phyloP scores from a whole-genome alignment of 2,113 vertebrate species.

The Hippopotamus amphibius region DNA sequence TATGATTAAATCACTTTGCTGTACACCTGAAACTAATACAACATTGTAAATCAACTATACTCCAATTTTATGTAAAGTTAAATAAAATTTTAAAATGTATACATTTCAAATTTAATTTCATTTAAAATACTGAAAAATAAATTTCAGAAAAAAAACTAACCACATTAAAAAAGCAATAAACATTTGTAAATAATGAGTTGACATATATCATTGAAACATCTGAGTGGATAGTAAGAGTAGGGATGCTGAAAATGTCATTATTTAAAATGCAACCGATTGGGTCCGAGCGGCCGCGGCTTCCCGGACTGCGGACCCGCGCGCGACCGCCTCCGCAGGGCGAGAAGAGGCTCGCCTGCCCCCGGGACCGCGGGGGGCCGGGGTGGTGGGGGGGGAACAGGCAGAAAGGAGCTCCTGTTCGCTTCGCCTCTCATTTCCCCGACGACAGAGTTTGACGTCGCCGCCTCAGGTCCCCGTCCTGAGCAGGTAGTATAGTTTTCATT shows the following conservation, averaged over 20 bases:
- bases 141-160: background rate
- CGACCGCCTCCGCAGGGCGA: accelerated
- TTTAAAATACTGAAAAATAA: background rate
- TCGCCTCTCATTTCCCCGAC: too few species aligned
- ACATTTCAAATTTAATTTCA: background rate
- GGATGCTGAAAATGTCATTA: background rate
- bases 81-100: background rate
- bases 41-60: background rate
- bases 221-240: background rate
- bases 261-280: too few species aligned
- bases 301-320: accelerated
- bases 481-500: background rate
- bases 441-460: background rate
- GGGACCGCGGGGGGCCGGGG: background rate
- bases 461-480: background rate
- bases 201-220: background rate
- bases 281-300: background rate
- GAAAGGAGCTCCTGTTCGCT: background rate
- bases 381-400: too few species aligned
- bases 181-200: background rate
- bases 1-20: background rate
- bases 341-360: background rate
- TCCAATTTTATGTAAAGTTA: background rate
- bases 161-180: background rate
- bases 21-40: background rate